phyloP scores from a whole-genome alignment of 2,797 vertebrate species.

The Synaphobranchus kaupii region DNA sequence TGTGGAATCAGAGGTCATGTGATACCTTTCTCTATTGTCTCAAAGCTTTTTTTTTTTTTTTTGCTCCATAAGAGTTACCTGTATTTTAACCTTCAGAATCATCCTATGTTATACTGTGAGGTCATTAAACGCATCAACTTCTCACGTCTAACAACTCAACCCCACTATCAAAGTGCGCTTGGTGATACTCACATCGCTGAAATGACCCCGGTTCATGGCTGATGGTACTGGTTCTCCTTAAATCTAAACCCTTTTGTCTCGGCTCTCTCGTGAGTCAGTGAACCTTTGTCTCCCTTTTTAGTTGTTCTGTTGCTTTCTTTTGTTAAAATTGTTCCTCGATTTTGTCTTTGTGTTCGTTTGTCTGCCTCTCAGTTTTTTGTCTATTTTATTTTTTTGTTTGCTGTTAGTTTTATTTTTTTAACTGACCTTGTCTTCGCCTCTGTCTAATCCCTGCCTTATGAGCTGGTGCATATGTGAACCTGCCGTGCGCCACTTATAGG shows the following conservation, averaged over 20 bases:
- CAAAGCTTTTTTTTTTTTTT: not conserved
- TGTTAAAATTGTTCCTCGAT: not conserved
- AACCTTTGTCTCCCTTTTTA: not conserved
- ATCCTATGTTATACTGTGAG: not conserved
- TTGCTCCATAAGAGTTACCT: not conserved
- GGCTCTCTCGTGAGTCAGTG: not conserved
- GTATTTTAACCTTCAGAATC: constrained; percentile 6
- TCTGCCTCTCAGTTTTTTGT: not conserved
- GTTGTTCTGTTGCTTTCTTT: not conserved
- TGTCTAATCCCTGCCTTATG: not conserved
- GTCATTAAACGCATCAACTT: not conserved
- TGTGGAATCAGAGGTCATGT: constrained; percentile 1
- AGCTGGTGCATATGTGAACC: not conserved
- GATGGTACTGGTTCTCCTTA: not conserved
- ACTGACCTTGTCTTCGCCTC: not conserved
- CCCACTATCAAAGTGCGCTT: not conserved
- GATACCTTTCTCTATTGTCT: not conserved
- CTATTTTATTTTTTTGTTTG: not conserved
- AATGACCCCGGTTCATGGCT: not conserved
- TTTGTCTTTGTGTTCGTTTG: not conserved
- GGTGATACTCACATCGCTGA: not conserved
- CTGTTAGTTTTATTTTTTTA: not conserved
- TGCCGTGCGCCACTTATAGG: not conserved
- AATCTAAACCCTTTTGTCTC: not conserved
- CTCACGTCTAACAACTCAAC: too few species aligned